These are phyloP conservation scores for Mustela nigripes DNA, from an alignment of 2,113 vertebrate species.

Conservation along the genomic window DNA sequence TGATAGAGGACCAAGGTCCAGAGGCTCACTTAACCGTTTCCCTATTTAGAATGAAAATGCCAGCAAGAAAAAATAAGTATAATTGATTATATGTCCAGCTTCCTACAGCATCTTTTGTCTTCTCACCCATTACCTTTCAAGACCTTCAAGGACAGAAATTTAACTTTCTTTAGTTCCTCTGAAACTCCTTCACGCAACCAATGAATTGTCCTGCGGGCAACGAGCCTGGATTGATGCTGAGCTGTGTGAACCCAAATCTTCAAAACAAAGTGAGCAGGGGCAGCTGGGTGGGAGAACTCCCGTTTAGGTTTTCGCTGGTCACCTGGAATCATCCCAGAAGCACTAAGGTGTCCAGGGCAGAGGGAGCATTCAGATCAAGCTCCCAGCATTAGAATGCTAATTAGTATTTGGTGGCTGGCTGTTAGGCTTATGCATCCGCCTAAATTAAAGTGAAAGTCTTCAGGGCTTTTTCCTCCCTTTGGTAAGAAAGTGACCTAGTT, in stretches of 20 bases:
- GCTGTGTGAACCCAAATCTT: not conserved
- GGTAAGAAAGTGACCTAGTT: not conserved
- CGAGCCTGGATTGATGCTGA: not conserved
- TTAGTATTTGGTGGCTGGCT: not conserved
- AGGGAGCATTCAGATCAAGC: not conserved
- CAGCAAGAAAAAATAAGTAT: not conserved
- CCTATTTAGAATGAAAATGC: conserved; percentile 9
- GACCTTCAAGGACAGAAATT: not conserved
- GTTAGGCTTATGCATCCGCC: not conserved
- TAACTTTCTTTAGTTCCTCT: not conserved
- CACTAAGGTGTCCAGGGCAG: accelerated
- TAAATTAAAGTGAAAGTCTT: conserved; percentile 34
- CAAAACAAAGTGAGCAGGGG: not conserved
- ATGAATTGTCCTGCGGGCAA: not conserved
- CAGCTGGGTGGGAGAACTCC: not conserved
- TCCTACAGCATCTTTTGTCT: not conserved
- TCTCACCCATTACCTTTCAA: not conserved
- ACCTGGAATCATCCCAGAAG: not conserved
- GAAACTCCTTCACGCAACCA: not conserved
- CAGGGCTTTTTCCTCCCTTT: not conserved
- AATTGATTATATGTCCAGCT: not conserved
- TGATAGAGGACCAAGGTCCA: not conserved
- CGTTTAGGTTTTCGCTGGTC: not conserved
- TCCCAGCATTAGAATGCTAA: not conserved
- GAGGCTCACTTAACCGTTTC: not conserved